Conservation (phyloP, 2,888 invertebrate genomes). For the Andrena haemorrhoa region DNA sequence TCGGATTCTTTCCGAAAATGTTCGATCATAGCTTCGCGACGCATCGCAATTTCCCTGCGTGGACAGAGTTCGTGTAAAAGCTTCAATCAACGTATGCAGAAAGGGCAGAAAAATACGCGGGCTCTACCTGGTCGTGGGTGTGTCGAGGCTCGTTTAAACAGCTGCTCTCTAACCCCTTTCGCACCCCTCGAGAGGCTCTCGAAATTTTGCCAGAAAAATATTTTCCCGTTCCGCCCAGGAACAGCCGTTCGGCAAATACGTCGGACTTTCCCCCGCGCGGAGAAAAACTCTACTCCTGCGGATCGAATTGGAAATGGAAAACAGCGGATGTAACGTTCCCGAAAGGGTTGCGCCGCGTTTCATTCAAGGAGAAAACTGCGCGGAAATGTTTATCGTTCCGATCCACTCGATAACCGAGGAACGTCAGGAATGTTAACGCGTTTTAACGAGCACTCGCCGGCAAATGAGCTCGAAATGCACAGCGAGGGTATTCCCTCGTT, state of each 20-base stretch:
- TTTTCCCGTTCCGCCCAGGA: conserved; percentile 70
- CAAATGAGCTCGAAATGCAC: conserved; percentile 32
- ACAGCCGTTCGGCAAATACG: conserved; percentile 71
- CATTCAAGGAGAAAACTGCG: background rate
- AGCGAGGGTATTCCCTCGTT: conserved; percentile 31
- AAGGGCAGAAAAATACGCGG: conserved; percentile 10
- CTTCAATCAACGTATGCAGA: background rate
- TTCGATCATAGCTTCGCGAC: no score
- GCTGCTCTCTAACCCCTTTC: conserved; percentile 77
- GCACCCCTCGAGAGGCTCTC: conserved; percentile 50
- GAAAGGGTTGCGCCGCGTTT: no score
- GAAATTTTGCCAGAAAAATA: conserved; percentile 72
- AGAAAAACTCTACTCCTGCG: conserved; percentile 3
- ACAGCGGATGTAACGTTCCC: background rate
- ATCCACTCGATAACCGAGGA: background rate
- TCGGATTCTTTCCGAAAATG: no score
- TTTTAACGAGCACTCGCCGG: conserved; percentile 37
- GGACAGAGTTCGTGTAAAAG: conserved; percentile 2
- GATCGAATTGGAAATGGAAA: background rate
- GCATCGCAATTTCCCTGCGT: no score
- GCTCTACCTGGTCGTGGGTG: conserved; percentile 54
- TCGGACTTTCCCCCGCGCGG: background rate
- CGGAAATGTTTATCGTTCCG: conserved; percentile 8
- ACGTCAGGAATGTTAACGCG: conserved; percentile 22
- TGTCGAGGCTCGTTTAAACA: conserved; percentile 76